Base-by-base conservation (phyloP, 92 coral and sea anemone species). In the Epizoanthus stellaris region DNA sequence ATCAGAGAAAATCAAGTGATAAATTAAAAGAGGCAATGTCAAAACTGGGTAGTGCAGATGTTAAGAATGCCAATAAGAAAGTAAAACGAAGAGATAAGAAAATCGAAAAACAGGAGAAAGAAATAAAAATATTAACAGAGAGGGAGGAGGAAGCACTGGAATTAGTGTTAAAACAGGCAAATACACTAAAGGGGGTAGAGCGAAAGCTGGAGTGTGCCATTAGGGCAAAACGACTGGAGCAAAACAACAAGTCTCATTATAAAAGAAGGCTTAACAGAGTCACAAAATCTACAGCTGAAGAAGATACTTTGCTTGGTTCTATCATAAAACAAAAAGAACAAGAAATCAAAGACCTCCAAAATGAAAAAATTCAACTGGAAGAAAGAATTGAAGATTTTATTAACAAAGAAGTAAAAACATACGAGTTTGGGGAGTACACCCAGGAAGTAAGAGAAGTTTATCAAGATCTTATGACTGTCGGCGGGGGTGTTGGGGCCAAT, bases 401-500 rank as follows among this genome's bases (percentile, higher is more conserved):
- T 66, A n/a, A 77, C 40, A 60, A 3, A n/a, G 17, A 58, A 77
- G 77, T 81, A 6, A 63, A 45, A 62, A 81, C 83, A 53, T 63
- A 40, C 38, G 73, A 81, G 43, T 54, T 25, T 67, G 74, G 77
- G 47, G 73, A 67, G 30, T 67, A 81, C 66, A 81, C 58, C 7
- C 62, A 45, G 54, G 73, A 81, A 45, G 85, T 81, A 6, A 39
- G 85, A 16, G 61, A 66, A 81, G 85, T 81, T 76, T 82, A 75
- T 8, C 77, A 72, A 39, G 77, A 72, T 39, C 49, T 15, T 72
- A 25, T 72, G 77, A 72, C 72, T 67, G 34, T 66, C 7, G 76
- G 85, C 4, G 85, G 72, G 39, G 47, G 74, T 42, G 79, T 40
- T 82, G 86, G 86, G 42, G 86, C 86, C 23, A 82, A 82, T 53